Conservation (phyloP, 1,140 invertebrate genomes). For the Pararge aegeria region DNA sequence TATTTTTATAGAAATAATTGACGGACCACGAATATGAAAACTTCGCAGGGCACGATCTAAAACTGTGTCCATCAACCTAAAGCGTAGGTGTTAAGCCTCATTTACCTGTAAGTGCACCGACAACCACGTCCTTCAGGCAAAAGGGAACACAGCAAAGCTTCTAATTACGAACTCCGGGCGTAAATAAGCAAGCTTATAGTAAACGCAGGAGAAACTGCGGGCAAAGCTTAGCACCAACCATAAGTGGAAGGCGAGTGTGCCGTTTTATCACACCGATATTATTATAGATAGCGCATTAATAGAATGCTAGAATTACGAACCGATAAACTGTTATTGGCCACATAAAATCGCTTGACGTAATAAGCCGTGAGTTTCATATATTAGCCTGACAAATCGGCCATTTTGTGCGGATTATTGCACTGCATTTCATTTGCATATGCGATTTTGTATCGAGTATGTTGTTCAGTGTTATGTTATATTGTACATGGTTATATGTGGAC, state of each 20-base stretch:
- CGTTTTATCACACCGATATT: slow-evolving; percentile 67
- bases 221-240: slow-evolving; percentile 29
- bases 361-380: slow-evolving; percentile 65
- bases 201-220: no score
- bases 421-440: slow-evolving; percentile 46
- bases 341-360: slow-evolving; percentile 68
- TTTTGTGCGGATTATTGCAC: slow-evolving; percentile 55
- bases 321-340: slow-evolving; percentile 59
- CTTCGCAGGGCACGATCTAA: no score
- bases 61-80: no score
- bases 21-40: no score
- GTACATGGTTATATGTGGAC: not conserved
- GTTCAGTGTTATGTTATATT: slow-evolving; percentile 1
- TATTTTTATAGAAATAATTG: no score
- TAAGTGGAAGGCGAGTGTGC: slow-evolving; percentile 54
- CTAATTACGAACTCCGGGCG: no score
- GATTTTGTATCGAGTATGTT: slow-evolving; percentile 34
- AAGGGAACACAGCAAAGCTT: no score
- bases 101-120: no score
- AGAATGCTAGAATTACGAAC: slow-evolving; percentile 61
- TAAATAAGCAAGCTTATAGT: no score
- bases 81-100: no score
- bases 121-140: no score
- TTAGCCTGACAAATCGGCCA: slow-evolving; percentile 67
- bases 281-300: slow-evolving; percentile 57